A percentile compares a stretch with the other conserved stretches of the same genome.
Conservation (phyloP, 2,797 vertebrate genomes). For the Heterohyrax brucei region DNA sequence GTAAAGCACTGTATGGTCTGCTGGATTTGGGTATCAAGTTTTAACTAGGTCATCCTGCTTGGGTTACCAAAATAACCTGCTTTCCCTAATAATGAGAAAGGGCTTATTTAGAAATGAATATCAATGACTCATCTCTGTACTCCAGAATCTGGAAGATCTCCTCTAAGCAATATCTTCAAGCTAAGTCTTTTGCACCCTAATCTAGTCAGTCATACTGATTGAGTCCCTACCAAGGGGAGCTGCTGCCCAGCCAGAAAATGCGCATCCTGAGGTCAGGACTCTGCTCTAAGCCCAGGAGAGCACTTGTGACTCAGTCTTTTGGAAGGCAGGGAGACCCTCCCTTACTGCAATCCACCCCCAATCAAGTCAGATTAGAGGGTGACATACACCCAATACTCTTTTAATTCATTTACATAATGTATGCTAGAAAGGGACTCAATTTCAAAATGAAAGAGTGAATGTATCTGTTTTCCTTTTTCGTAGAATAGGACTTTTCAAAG, state of each 20-base stretch:
- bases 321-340: not conserved
- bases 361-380: not conserved
- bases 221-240: conserved; percentile 39
- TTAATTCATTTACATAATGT: not conserved
- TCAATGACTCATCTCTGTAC: conserved; percentile 63
- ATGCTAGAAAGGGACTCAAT: not conserved
- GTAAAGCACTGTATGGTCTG: conserved; percentile 75
- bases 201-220: conserved; percentile 47
- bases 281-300: not conserved
- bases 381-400: fast-evolving
- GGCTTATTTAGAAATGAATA: conserved; percentile 80
- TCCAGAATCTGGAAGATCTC: conserved; percentile 62
- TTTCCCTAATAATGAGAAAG: conserved; percentile 75
- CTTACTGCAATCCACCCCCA: not conserved
- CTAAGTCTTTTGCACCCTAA: conserved; percentile 78
- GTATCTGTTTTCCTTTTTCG: not conserved
- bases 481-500: not conserved
- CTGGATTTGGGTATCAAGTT: conserved; percentile 83
- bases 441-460: not conserved
- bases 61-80: conserved; percentile 79
- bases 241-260: not conserved
- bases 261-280: conserved; percentile 44
- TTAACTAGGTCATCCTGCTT: conserved; percentile 84
- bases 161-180: conserved; percentile 67
- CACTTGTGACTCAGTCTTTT: not conserved